These are phyloP conservation scores for Dascyllus trimaculatus DNA, from an alignment of 2,113 vertebrate species.

Conservation along the genomic window DNA sequence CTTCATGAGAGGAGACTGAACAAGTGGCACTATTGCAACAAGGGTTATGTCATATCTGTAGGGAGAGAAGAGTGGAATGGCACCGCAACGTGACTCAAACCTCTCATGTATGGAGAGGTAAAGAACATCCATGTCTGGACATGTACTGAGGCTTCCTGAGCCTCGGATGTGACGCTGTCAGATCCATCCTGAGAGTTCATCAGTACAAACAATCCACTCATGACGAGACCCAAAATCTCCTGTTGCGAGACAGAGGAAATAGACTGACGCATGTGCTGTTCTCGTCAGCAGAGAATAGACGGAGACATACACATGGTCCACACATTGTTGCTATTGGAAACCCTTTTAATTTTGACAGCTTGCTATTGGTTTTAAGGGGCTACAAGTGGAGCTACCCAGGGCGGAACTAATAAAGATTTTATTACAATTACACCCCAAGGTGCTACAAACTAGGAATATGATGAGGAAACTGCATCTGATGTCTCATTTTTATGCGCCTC, in stretches of 20 bases:
- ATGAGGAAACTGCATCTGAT: conserved; percentile 45
- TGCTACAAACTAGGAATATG: conserved; percentile 36
- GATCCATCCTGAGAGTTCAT: neutral
- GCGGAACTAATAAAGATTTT: conserved; percentile 65
- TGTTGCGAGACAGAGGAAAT: conserved; percentile 50
- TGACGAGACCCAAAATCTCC: conserved; percentile 30
- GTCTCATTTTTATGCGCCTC: conserved; percentile 40
- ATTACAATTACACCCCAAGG: conserved; percentile 65
- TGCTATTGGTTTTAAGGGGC: conserved; percentile 55
- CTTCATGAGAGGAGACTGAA: no score
- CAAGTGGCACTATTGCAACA: no score
- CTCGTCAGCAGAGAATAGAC: conserved; percentile 27
- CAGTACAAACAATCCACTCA: conserved; percentile 30
- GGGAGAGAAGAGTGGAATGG: no score
- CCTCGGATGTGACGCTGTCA: neutral
- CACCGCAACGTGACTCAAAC: no score
- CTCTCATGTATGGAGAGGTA: no score
- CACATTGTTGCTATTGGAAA: conserved; percentile 71
- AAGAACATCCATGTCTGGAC: no score
- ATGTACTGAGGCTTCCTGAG: no score
- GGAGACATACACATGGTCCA: conserved; percentile 15
- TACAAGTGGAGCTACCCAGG: conserved; percentile 51
- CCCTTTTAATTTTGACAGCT: conserved; percentile 57
- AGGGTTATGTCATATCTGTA: no score
- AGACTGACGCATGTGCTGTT: conserved; percentile 39